These are phyloP conservation scores for Lucilia sericata DNA, from an alignment of 1,140 invertebrate genomes.

Conservation along the genomic window DNA sequence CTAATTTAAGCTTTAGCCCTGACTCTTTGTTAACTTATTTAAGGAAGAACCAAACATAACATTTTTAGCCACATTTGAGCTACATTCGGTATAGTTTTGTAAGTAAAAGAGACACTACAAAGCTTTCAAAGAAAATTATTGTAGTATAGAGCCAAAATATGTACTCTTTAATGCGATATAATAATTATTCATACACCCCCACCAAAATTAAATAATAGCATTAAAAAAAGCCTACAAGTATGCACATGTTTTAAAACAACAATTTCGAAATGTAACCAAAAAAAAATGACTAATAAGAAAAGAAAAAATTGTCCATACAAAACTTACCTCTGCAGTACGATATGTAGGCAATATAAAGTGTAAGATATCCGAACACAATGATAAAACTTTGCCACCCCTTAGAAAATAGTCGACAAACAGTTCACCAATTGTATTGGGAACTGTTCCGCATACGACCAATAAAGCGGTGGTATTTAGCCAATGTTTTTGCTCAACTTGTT, in stretches of 20 bases:
- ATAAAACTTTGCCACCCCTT: conserved; percentile 80
- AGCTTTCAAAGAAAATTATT: too few relatives aligned
- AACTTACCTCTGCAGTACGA: conserved; percentile 79
- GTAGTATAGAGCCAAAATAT: too few relatives aligned
- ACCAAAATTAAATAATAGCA: too few relatives aligned
- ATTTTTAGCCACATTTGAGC: too few relatives aligned
- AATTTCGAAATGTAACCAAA: background rate
- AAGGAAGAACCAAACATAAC: too few relatives aligned
- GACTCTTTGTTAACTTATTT: too few relatives aligned
- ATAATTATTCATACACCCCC: too few relatives aligned
- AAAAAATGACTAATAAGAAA: conserved; percentile 21
- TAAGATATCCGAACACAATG: conserved; percentile 84
- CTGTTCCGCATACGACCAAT: conserved; percentile 82
- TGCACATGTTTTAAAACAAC: background rate
- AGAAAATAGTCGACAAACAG: conserved; percentile 80
- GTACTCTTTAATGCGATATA: too few relatives aligned
- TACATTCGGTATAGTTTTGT: too few relatives aligned
- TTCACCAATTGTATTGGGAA: conserved; percentile 74
- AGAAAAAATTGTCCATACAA: background rate
- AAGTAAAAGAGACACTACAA: too few relatives aligned
- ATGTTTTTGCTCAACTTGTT: conserved; percentile 73
- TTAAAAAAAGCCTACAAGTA: background rate
- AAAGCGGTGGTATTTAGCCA: conserved; percentile 81
- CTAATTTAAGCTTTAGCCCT: too few relatives aligned
- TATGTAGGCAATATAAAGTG: conserved; percentile 82